These are phyloP conservation scores for Drosophila macrospina DNA, from an alignment of 2,888 invertebrate genomes.

Conservation along the genomic window DNA sequence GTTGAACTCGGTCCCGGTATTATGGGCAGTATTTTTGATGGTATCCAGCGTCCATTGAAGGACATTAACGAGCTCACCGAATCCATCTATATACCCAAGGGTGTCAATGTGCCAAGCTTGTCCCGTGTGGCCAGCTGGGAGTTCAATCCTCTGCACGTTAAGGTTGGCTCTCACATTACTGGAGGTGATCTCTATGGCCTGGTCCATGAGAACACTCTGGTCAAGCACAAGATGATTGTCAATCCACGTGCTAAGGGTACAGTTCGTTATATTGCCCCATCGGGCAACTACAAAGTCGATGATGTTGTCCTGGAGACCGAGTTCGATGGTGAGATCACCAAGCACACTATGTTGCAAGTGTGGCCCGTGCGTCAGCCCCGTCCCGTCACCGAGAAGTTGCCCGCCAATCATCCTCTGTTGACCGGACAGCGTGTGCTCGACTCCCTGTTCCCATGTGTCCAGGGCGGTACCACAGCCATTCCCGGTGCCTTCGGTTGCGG, in stretches of 20 bases:
- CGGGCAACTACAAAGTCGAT: conserved; percentile 96
- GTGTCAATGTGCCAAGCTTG: conserved; percentile 97
- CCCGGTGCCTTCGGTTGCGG: conserved; percentile 99
- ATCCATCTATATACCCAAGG: conserved; percentile 99
- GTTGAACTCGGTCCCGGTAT: conserved; percentile 99
- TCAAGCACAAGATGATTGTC: conserved; percentile 98
- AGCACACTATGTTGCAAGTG: conserved; percentile 98
- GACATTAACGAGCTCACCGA: conserved; percentile 97
- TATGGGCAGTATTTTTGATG: conserved; percentile 99
- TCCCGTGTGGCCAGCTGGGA: conserved; percentile 95
- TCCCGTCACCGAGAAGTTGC: conserved; percentile 98
- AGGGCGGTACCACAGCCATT: conserved; percentile 99
- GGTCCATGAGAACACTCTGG: conserved; percentile 98
- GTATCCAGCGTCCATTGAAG: conserved; percentile 99
- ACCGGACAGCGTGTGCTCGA: conserved; percentile 99
- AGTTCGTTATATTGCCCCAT: conserved; percentile 96
- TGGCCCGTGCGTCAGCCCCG: conserved; percentile 99
- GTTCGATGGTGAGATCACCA: conserved; percentile 97
- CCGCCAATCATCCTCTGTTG: conserved; percentile 98
- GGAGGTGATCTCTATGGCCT: conserved; percentile 98
- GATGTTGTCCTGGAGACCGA: conserved; percentile 99
- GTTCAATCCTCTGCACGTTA: conserved; percentile 93
- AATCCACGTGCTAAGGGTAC: conserved; percentile 98
- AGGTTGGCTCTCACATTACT: conserved; percentile 98
- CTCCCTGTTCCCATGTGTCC: conserved; percentile 99